Base-by-base conservation (phyloP, 2,797 vertebrate genomes). In the Rhyacichthys aspro region DNA sequence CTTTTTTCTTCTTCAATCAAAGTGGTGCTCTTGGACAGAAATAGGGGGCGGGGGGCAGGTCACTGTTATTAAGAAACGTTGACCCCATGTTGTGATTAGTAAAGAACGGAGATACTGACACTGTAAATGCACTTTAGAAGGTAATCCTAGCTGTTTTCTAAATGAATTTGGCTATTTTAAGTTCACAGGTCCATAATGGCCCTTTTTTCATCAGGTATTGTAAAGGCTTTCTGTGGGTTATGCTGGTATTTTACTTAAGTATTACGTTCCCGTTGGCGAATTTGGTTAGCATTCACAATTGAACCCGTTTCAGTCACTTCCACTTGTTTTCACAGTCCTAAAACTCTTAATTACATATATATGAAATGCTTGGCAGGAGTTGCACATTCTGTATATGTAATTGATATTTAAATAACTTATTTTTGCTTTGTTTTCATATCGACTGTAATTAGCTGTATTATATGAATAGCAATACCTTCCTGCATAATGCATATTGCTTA, bases 391-490 rank as follows among this genome's bases (percentile, higher is more conserved):
- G 93, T 97, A 96, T 96, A 96, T 97, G 96, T 97, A 96, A 97
- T 95, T 95, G 90, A 95, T 99, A 96, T 98, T 98, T 99, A 98
- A 98, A 96, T 98, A 98, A 98, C 94, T 98, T 99, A 98, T 99
- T 97, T 96, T 95, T 93, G 87, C 86, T 93, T 91, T 94, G 90
- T 94, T 93, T 95, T 93, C 93, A 93, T 92, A 94, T 95, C 90
- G 91, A 93, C 93, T 98, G 96, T 98, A 98, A 98, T 95, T 96
- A 97, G 93, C 93, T 98, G 96, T 97, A 97, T 92, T 93, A 97
- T 98, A 97, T 93, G 91, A 94, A 93, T 93, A 96, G 93, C 94
- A 91, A 92, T 94, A 94, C 90, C 92, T 95, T 93, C 90, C 94
- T 94, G 91, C 94, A 91, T 92, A 92, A 93, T 92, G 95, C 93